Base-by-base conservation (phyloP, 2,113 vertebrate genomes). In the Rhinogobius similis region DNA sequence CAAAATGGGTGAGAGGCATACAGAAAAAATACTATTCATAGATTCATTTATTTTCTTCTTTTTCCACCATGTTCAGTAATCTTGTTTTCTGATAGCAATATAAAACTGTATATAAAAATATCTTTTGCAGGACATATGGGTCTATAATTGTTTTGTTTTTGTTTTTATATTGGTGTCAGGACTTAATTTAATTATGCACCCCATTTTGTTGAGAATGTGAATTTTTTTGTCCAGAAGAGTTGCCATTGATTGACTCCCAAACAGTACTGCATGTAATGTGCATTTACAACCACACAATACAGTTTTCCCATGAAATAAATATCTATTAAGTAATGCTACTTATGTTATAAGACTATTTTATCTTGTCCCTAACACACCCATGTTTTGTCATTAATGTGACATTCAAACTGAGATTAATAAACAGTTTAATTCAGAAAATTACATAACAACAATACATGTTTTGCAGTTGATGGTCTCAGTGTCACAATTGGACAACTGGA, bases 81-180 rank as follows among this genome's bases (percentile, higher is more conserved):
- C 89, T 89, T 68, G 78, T 90, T 91, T 91, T 92, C 88, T 86
- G 88, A 91, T 89, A 92, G 92, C 92, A 93, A 93, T 93, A 93
- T 81, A 82, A 82, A 81, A 81, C 39, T 75, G 74, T 93, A 88
- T 92, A 91, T 84, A 93, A 89, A 90, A 86, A 50, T 50, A 46
- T 89, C 85, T 81, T 87, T 90, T 78, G 90, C 87, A 88, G 87
- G 86, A 84, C 85, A 87, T 84, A 87, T 81, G 84, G 87, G 90
- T 92, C 87, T 90, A 82, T 87, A 89, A 73, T 82, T 81, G 85
- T 91, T 86, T 82, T 52, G n/a, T 52, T 52, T n/a, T 75, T 85
- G 5, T 56, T 83, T 71, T 78, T 81, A 87, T 80, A 77, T 86
- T 83, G 82, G 82, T 89, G 87, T 91, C 86, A 81, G 79, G 78